Evolutionary conservation across 2,113 vertebrate species (phyloP).

Genomic region (Passerina amoena): DNA sequence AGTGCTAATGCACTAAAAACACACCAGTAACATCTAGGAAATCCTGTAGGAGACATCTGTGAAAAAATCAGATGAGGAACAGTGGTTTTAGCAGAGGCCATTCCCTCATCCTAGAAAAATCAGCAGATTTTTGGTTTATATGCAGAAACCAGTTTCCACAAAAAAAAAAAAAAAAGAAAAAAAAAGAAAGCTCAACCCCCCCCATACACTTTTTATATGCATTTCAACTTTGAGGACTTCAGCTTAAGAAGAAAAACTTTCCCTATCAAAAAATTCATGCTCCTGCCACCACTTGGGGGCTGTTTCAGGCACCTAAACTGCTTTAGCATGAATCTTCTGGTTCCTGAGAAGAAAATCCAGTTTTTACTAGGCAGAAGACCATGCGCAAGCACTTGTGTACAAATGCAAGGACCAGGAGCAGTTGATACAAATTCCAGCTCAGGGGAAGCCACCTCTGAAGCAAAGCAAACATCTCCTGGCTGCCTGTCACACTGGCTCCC

Average conservation of each 20-base stretch:
- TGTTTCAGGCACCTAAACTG: neutral
- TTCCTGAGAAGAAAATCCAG: neutral
- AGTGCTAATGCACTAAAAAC: neutral
- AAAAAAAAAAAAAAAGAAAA: too few species aligned
- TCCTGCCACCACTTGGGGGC: neutral
- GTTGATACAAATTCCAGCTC: accelerated
- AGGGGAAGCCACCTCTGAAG: neutral
- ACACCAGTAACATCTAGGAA: neutral
- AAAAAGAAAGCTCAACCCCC: too few species aligned
- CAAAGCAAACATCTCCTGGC: neutral
- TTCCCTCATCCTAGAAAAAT: neutral
- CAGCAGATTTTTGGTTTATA: neutral
- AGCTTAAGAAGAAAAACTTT: neutral
- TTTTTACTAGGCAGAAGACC: neutral
- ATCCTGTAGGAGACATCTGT: neutral
- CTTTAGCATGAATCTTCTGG: neutral
- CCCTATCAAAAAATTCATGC: neutral
- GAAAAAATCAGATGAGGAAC: neutral
- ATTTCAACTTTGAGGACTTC: neutral
- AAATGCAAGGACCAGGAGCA: accelerated
- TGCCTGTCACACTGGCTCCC: neutral
- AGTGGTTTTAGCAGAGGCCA: neutral
- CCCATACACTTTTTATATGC: neutral
- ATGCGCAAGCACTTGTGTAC: accelerated
- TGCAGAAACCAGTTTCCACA: neutral